These are phyloP conservation scores for Paracentrotus lividus DNA, from an alignment of 53 echinoderm and acorn worm genomes.

Conservation along the genomic window DNA sequence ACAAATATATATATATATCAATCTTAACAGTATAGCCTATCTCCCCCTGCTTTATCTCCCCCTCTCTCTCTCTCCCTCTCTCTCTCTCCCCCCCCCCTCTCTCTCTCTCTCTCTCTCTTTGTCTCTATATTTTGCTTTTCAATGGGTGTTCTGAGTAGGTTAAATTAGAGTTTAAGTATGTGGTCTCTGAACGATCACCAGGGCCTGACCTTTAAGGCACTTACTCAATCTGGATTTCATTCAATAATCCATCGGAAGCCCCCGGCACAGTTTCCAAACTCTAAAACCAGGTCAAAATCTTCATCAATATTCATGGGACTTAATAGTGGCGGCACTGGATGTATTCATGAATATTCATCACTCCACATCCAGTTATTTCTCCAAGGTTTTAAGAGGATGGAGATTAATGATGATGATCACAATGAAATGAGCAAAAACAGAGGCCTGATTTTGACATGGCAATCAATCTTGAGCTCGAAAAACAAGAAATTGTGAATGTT, in stretches of 20 bases:
- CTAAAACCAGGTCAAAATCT: neutral
- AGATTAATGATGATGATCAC: neutral
- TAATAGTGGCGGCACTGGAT: neutral
- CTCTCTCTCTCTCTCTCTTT: neutral
- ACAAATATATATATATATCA: too few relatives aligned
- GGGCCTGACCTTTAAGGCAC: neutral
- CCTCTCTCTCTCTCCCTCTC: neutral
- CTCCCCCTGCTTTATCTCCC: neutral
- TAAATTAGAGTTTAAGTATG: neutral
- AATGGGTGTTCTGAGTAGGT: neutral
- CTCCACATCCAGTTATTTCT: neutral
- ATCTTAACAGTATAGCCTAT: too few relatives aligned
- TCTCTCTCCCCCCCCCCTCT: neutral
- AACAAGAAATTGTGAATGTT: too few relatives aligned
- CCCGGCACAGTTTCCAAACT: neutral
- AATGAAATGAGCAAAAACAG: neutral
- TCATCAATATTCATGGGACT: constrained; percentile 4
- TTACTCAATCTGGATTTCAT: neutral
- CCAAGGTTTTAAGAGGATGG: neutral
- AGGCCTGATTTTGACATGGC: too few relatives aligned
- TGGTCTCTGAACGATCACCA: neutral
- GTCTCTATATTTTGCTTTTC: neutral
- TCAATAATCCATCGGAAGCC: constrained; percentile 21
- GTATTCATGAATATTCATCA: neutral
- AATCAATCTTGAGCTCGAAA: too few relatives aligned